Evolutionary conservation across 64 coral and sea anemone species (phyloP).

Genomic region (Montipora sp.): DNA sequence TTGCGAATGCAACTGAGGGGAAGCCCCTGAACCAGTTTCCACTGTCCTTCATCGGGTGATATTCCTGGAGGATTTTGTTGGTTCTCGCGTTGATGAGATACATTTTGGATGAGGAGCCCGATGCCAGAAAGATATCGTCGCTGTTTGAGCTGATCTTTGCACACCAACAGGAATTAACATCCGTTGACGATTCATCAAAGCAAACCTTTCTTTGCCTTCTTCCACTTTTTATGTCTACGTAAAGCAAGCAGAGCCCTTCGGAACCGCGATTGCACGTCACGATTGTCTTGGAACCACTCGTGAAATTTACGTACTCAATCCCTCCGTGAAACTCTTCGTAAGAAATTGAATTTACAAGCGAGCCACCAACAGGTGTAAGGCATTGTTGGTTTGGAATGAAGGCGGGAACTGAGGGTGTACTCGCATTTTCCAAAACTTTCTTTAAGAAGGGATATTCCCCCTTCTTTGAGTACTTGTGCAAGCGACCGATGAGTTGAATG

Average conservation of each 20-base stretch:
- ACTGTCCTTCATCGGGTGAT: slow-evolving; percentile 70
- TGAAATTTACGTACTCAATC: slow-evolving; percentile 79
- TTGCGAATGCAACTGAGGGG: slow-evolving; percentile 76
- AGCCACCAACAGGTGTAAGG: slow-evolving; percentile 84
- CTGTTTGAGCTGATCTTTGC: slow-evolving; percentile 63
- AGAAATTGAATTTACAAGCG: slow-evolving; percentile 78
- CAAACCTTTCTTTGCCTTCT: slow-evolving; percentile 70
- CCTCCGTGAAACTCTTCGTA: slow-evolving; percentile 48
- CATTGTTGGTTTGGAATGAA: slow-evolving; percentile 89
- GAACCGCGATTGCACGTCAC: slow-evolving; percentile 49
- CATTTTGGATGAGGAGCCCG: slow-evolving; percentile 65
- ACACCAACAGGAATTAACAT: slow-evolving; percentile 59
- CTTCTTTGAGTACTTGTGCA: slow-evolving; percentile 82
- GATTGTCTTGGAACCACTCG: slow-evolving; percentile 74
- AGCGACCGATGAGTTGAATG: slow-evolving; percentile 87
- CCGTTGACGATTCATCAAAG: slow-evolving; percentile 61
- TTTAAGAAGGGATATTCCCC: slow-evolving; percentile 73
- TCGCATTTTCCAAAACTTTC: slow-evolving; percentile 76
- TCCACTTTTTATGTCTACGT: slow-evolving; percentile 75
- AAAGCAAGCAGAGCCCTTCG: slow-evolving; percentile 69
- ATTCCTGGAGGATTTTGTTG: slow-evolving; percentile 65
- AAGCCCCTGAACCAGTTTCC: slow-evolving; percentile 65
- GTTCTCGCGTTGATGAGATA: slow-evolving; percentile 76
- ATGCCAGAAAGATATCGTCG: slow-evolving; percentile 59
- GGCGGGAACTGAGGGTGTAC: slow-evolving; percentile 69